Evolutionary conservation across 2,888 invertebrate genomes (phyloP).

Genomic region (Himalopsyche japonica): DNA sequence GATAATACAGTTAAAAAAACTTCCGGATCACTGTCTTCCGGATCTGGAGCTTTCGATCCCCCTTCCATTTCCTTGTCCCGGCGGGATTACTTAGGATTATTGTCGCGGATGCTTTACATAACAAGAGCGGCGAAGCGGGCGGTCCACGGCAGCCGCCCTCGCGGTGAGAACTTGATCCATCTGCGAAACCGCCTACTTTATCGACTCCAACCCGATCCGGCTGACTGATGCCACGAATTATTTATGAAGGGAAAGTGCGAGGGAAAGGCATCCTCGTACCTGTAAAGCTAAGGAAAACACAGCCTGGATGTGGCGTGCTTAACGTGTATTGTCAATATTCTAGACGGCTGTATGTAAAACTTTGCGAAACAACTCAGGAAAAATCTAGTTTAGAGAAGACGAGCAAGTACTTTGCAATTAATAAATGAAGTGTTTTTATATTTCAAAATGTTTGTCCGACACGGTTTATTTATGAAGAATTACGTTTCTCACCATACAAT

Average conservation of each 20-base stretch:
- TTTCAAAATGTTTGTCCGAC: too few relatives aligned
- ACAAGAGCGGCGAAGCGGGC: conserved; percentile 16
- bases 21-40: background rate
- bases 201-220: background rate
- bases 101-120: conserved; percentile 31
- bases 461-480: too few relatives aligned
- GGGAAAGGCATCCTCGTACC: background rate
- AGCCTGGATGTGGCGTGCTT: background rate
- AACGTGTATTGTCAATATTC: too few relatives aligned
- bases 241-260: background rate
- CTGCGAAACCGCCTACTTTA: conserved; percentile 1
- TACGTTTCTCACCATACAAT: too few relatives aligned
- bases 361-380: too few relatives aligned
- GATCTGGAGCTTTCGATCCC: background rate
- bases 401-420: too few relatives aligned
- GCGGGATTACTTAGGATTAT: conserved; percentile 28
- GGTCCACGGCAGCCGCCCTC: conserved; percentile 2
- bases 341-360: too few relatives aligned
- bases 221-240: conserved; percentile 1
- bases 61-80: background rate
- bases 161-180: conserved; percentile 17
- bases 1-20: background rate
- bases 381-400: too few relatives aligned
- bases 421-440: too few relatives aligned
- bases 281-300: background rate